Conservation (phyloP, 2,113 vertebrate species). For the Engraulis encrasicolus region DNA sequence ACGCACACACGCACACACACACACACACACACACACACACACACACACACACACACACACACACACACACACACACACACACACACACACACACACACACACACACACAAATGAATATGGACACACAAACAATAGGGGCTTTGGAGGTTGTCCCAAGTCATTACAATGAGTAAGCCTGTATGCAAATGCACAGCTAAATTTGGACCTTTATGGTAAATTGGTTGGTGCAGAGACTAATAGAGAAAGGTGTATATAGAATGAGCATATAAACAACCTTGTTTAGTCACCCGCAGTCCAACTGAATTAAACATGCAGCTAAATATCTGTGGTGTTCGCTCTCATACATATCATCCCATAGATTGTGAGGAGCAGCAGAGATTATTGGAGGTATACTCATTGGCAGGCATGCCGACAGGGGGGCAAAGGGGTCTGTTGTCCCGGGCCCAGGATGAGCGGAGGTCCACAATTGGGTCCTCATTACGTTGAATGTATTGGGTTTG, state of each 20-base stretch:
- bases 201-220: background rate
- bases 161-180: background rate
- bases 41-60: background rate
- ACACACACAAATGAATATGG: background rate
- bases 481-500: too few relatives aligned
- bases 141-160: background rate
- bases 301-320: background rate
- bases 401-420: too few relatives aligned
- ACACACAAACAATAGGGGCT: background rate
- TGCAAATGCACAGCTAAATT: background rate
- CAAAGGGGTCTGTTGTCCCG: too few relatives aligned
- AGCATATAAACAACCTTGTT: background rate
- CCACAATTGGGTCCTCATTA: too few relatives aligned
- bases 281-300: background rate
- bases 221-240: background rate
- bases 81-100: background rate
- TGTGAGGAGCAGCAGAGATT: too few relatives aligned
- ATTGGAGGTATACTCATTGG: too few relatives aligned
- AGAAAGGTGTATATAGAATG: background rate
- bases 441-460: too few relatives aligned
- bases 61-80: background rate
- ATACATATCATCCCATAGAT: background rate
- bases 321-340: background rate
- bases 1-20: background rate
- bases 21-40: background rate